A percentile compares a stretch with the other conserved stretches of the same genome.
Evolutionary conservation across 2,113 vertebrate genomes (phyloP).

Genomic region (Lichenostomus cassidix): DNA sequence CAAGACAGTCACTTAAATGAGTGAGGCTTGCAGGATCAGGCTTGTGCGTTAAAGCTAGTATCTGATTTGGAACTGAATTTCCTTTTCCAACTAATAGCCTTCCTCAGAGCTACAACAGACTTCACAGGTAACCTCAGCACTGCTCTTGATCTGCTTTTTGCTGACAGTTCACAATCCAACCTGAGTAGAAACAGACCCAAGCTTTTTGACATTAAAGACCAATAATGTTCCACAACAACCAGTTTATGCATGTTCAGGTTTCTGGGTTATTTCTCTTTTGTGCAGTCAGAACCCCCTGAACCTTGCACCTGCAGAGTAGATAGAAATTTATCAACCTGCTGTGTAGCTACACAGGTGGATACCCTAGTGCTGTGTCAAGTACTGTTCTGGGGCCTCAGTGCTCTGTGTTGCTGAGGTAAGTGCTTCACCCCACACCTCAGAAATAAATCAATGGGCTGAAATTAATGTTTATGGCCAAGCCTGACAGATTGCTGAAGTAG

Average conservation of each 20-base stretch:
- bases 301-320: background rate
- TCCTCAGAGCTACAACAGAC: background rate
- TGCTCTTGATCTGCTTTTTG: background rate
- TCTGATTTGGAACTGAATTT: slow-evolving; percentile 36
- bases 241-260: background rate
- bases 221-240: background rate
- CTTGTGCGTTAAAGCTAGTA: background rate
- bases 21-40: slow-evolving; percentile 19
- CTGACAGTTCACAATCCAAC: background rate
- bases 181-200: background rate
- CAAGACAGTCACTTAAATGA: background rate
- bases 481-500: background rate
- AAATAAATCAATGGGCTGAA: background rate
- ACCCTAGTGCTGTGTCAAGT: background rate
- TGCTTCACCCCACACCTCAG: background rate
- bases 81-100: background rate
- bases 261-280: background rate
- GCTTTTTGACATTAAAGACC: background rate
- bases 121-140: background rate
- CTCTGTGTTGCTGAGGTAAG: background rate
- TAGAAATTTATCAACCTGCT: background rate
- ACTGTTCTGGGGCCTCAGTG: background rate
- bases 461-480: background rate
- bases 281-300: background rate
- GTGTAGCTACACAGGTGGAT: background rate